These are phyloP conservation scores for Rana temporaria DNA, from an alignment of 2,113 vertebrate genomes.

Conservation along the genomic window DNA sequence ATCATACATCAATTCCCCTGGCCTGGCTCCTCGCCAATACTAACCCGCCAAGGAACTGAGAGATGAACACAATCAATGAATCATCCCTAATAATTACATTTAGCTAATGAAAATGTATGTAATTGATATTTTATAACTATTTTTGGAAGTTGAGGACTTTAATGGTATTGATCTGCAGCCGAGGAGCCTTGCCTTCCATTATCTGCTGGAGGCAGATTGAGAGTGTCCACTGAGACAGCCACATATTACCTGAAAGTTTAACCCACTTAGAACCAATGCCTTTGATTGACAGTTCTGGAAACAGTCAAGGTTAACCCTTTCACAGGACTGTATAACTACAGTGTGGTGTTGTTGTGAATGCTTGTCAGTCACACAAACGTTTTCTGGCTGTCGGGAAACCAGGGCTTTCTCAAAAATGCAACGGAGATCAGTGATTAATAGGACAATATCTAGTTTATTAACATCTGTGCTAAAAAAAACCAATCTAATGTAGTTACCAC, in stretches of 20 bases:
- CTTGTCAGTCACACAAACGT: too few species aligned
- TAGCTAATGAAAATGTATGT: constrained; percentile 78
- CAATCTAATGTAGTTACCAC: too few species aligned
- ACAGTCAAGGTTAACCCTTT: neutral
- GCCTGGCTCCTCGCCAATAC: constrained; percentile 62
- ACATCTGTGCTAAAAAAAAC: too few species aligned
- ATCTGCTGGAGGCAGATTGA: constrained; percentile 41
- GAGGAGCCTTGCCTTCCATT: constrained; percentile 47
- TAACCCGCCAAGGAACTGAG: constrained; percentile 65
- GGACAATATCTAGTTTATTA: too few species aligned
- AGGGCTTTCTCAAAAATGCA: too few species aligned
- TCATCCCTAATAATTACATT: constrained; percentile 69
- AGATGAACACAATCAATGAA: constrained; percentile 67
- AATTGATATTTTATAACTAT: constrained; percentile 79
- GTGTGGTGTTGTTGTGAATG: too few species aligned
- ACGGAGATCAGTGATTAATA: too few species aligned
- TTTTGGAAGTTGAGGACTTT: constrained; percentile 69
- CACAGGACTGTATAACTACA: too few species aligned
- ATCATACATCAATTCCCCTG: constrained; percentile 43
- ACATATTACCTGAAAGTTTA: constrained; percentile 16
- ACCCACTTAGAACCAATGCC: neutral
- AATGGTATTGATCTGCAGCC: constrained; percentile 71
- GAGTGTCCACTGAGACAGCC: constrained; percentile 37
- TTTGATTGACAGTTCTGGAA: neutral
- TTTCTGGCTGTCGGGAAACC: too few species aligned